Conservation (phyloP, 2,113 vertebrate species). For the Hystrix brachyura region DNA sequence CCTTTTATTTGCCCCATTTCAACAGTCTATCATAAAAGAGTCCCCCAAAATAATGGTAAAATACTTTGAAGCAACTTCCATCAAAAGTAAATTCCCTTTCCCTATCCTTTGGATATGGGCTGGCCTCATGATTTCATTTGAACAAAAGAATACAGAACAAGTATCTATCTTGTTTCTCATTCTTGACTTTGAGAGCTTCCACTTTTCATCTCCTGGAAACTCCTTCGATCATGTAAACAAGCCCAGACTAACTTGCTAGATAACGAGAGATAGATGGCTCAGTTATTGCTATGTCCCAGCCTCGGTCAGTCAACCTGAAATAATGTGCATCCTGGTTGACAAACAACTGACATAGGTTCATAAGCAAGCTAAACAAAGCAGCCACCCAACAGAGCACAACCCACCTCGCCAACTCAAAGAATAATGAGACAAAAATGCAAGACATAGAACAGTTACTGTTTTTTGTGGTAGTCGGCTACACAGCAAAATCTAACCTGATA, state of each 20-base stretch:
- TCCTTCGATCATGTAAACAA: neutral
- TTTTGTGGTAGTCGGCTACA: neutral
- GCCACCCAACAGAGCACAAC: neutral
- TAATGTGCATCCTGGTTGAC: neutral
- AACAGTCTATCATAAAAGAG: slow-evolving; percentile 7
- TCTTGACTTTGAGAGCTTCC: neutral
- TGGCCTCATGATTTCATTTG: neutral
- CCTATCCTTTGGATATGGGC: neutral
- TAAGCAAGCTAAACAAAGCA: neutral
- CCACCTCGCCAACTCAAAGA: neutral
- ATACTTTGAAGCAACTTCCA: neutral
- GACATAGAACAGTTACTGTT: neutral
- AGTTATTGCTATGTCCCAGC: neutral
- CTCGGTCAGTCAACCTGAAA: neutral
- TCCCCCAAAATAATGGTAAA: neutral
- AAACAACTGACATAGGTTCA: neutral
- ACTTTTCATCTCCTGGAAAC: neutral
- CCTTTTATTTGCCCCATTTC: neutral
- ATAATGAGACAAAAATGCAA: slow-evolving; percentile 36
- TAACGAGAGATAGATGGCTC: neutral
- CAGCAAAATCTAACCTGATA: neutral
- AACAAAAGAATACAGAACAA: neutral
- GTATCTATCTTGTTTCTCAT: neutral
- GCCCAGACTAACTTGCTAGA: neutral
- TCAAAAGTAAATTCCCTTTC: neutral